A percentile compares a stretch with the other conserved stretches of the same genome.
Evolutionary conservation across 2,888 invertebrate species (phyloP).

Genomic region (Meghimatium bilineatum): DNA sequence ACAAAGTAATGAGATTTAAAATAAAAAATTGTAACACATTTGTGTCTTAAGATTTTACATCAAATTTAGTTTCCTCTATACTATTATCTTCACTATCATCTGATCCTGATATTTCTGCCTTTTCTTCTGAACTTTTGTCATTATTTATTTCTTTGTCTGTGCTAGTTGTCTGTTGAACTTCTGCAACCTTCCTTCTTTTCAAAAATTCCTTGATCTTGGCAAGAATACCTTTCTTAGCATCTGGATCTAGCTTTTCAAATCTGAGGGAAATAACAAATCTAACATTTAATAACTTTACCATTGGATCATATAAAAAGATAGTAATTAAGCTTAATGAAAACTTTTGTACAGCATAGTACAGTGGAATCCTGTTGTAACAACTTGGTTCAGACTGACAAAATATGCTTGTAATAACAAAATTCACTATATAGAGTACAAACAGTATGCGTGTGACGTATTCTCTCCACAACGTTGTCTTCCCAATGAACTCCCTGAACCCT

Average conservation of each 20-base stretch:
- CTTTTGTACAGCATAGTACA: too few species aligned
- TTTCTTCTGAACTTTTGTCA: not conserved
- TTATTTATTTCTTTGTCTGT: not conserved
- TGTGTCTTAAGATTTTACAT: not conserved
- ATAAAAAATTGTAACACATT: too few species aligned
- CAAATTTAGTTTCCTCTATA: not conserved
- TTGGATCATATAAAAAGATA: too few species aligned
- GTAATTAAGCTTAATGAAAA: too few species aligned
- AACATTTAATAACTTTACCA: not conserved
- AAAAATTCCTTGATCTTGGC: conserved; percentile 64
- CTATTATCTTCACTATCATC: not conserved
- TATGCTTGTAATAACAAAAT: too few species aligned
- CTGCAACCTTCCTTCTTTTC: conserved; percentile 37
- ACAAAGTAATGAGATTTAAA: too few species aligned
- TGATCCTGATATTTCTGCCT: not conserved
- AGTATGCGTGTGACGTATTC: too few species aligned
- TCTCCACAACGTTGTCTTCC: too few species aligned
- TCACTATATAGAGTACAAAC: too few species aligned
- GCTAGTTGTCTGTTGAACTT: not conserved
- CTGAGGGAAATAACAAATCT: conserved; percentile 2
- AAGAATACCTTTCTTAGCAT: conserved; percentile 62
- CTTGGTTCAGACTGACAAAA: too few species aligned
- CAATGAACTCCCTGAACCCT: too few species aligned
- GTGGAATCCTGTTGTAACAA: too few species aligned
- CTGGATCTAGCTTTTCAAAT: conserved; percentile 64